Conservation (phyloP, 35 echinoderm and acorn worm species). For the Ptychodera flava region DNA sequence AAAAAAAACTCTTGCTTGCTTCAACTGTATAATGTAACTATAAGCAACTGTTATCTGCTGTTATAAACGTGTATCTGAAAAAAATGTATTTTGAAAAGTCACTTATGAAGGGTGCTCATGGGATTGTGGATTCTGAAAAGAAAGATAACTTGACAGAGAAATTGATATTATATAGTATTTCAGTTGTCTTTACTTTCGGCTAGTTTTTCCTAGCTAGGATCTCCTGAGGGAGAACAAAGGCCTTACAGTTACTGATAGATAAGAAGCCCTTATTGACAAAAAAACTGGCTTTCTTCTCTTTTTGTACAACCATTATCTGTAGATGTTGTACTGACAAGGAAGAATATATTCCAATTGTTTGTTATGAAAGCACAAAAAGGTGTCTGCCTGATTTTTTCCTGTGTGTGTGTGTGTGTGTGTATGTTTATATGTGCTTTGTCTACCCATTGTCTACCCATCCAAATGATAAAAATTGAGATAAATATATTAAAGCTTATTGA, state of each 20-base stretch:
- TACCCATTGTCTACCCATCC: too few species aligned
- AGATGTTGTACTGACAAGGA: not conserved
- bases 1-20: constrained; percentile 1
- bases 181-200: not conserved
- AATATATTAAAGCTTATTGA: too few species aligned
- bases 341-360: not conserved
- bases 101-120: not conserved
- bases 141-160: not conserved
- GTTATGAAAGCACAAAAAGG: not conserved
- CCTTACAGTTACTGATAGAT: not conserved
- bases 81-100: not conserved
- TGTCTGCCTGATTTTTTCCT: not conserved
- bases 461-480: too few species aligned
- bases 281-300: not conserved
- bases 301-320: not conserved
- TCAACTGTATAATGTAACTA: not conserved
- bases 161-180: not conserved
- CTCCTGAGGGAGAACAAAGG: not conserved
- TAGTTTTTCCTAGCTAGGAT: not conserved
- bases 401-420: not conserved
- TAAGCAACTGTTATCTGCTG: not conserved
- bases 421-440: not conserved
- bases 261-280: not conserved
- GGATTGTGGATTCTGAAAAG: not conserved
- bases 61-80: too few species aligned